Conservation (phyloP, 1,140 invertebrate species). For the Prorops nasuta region DNA sequence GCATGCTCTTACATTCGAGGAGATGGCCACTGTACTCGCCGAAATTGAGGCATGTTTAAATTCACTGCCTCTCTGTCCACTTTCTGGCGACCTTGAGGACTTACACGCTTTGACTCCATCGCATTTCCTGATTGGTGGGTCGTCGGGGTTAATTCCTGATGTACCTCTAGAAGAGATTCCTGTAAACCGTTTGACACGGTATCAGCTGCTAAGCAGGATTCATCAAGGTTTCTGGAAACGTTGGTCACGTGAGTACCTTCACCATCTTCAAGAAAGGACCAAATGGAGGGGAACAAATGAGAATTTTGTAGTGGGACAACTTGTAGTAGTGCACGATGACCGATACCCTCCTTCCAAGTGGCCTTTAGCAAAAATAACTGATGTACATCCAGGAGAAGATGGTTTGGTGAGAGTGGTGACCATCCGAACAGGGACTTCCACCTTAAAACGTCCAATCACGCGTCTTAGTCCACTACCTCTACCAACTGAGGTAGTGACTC, state of each 20-base stretch:
- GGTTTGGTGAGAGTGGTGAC: slow-evolving; percentile 17
- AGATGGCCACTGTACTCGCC: neutral
- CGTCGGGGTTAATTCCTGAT: slow-evolving; percentile 1
- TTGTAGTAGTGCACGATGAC: slow-evolving; percentile 24
- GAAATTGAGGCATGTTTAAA: neutral
- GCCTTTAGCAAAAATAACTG: slow-evolving; percentile 28
- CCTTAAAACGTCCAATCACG: neutral
- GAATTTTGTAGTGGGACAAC: slow-evolving; percentile 14
- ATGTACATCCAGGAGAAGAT: slow-evolving; percentile 23
- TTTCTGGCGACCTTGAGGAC: slow-evolving; percentile 15
- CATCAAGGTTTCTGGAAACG: slow-evolving; percentile 29
- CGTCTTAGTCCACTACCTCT: neutral
- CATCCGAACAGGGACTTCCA: neutral
- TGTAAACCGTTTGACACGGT: slow-evolving; percentile 17
- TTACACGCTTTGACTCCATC: slow-evolving; percentile 13
- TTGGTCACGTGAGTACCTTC: slow-evolving; percentile 30
- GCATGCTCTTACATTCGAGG: neutral
- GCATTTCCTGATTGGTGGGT: slow-evolving; percentile 23
- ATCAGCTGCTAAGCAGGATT: slow-evolving; percentile 24
- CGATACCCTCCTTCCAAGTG: slow-evolving; percentile 23
- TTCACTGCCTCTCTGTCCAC: neutral
- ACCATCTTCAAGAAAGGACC: slow-evolving; percentile 20
- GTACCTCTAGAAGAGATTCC: slow-evolving; percentile 1
- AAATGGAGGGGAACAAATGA: slow-evolving; percentile 19
- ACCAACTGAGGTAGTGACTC: too few relatives aligned